phyloP scores from a whole-genome alignment of 2,888 invertebrate genomes.

The Pachliopta kotzebuea region DNA sequence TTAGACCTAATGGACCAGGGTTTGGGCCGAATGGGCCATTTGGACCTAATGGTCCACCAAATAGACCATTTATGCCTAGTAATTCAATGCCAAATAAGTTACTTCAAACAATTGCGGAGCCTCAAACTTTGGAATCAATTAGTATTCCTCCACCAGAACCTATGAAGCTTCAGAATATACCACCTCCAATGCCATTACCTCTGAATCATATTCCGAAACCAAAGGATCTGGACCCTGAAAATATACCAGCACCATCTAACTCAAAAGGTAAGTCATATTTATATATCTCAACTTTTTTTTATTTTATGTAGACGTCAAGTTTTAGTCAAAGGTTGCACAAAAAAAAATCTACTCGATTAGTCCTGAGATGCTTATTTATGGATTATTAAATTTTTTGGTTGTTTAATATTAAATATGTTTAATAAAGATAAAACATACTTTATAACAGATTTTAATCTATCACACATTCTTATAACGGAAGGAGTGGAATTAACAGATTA shows the following conservation, averaged over 20 bases:
- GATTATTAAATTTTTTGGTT: neutral
- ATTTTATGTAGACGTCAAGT: neutral
- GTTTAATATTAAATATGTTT: neutral
- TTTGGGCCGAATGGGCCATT: conserved; percentile 41
- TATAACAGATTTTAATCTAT: neutral
- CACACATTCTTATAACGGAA: too few relatives aligned
- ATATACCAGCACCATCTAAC: conserved; percentile 72
- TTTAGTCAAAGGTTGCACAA: neutral
- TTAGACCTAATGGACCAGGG: conserved; percentile 62
- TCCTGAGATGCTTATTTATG: neutral
- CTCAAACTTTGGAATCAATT: conserved; percentile 43
- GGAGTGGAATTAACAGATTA: too few relatives aligned
- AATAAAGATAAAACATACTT: neutral
- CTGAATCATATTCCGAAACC: conserved; percentile 82
- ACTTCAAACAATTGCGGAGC: conserved; percentile 43
- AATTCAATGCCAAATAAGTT: conserved; percentile 42
- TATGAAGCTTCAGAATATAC: conserved; percentile 82
- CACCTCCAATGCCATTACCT: conserved; percentile 81
- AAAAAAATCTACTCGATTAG: neutral
- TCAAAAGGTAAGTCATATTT: conserved; percentile 50
- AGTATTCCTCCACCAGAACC: conserved; percentile 63
- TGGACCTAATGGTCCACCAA: conserved; percentile 45
- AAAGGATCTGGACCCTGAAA: conserved; percentile 80
- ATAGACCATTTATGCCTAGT: conserved; percentile 57
- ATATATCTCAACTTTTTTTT: neutral